These are phyloP conservation scores for Ditula angustiorana DNA, from an alignment of 2,888 invertebrate genomes.

Conservation along the genomic window DNA sequence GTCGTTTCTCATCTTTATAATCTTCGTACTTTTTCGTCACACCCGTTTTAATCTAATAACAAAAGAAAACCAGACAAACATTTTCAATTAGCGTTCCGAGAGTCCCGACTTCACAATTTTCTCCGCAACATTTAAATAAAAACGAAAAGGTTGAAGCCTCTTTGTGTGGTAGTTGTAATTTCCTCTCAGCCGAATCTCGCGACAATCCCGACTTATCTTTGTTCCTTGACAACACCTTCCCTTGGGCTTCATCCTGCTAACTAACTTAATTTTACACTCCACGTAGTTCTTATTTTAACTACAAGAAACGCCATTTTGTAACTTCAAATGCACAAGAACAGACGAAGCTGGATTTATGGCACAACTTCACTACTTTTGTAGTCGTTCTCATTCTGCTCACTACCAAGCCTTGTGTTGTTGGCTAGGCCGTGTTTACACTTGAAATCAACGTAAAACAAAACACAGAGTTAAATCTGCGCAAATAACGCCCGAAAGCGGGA, in stretches of 20 bases:
- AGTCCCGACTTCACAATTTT: background rate
- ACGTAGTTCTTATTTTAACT: constrained; percentile 44
- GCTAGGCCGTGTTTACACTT: constrained; percentile 5
- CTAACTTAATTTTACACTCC: constrained; percentile 48
- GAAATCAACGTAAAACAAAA: constrained; percentile 25
- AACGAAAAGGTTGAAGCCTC: constrained; percentile 60
- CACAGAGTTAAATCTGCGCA: constrained; percentile 26
- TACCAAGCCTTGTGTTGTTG: constrained; percentile 61
- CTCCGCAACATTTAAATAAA: constrained; percentile 54
- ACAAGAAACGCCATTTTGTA: constrained; percentile 46
- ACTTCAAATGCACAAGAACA: constrained; percentile 32
- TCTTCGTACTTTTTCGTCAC: too few relatives aligned
- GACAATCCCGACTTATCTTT: constrained; percentile 82
- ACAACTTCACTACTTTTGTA: constrained; percentile 76
- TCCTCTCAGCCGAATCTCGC: constrained; percentile 70
- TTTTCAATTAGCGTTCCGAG: constrained; percentile 19
- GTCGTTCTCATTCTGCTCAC: constrained; percentile 76
- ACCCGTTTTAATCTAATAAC: constrained; percentile 4
- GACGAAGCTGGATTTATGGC: constrained; percentile 70
- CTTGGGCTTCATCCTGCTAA: constrained; percentile 61
- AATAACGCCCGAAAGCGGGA: constrained; percentile 28
- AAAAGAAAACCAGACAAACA: background rate
- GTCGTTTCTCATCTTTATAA: too few relatives aligned
- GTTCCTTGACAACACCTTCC: constrained; percentile 82
- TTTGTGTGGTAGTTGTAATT: constrained; percentile 77